phyloP scores from a whole-genome alignment of 2,888 invertebrate genomes.

The Pseudococcus jackbeardsleyi region DNA sequence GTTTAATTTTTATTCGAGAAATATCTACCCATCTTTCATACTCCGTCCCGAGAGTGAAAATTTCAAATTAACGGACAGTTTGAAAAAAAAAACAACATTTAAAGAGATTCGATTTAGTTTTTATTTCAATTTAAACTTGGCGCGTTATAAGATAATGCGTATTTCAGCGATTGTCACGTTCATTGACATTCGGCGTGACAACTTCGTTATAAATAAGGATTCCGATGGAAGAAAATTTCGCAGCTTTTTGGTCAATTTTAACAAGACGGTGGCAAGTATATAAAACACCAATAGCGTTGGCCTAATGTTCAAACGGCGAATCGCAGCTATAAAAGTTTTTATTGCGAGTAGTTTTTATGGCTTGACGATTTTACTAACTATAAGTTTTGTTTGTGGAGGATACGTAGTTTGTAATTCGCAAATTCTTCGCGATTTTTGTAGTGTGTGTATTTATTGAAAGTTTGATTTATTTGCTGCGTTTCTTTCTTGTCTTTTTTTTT shows the following conservation, averaged over 20 bases:
- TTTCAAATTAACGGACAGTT: background rate
- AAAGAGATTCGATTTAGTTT: background rate
- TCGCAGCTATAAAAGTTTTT: background rate
- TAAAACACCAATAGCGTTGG: background rate
- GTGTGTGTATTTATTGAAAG: background rate
- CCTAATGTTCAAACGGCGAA: background rate
- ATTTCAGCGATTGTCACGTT: background rate
- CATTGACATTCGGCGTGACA: constrained; percentile 17
- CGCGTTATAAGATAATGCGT: background rate
- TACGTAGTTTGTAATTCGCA: background rate
- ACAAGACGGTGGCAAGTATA: constrained; percentile 10
- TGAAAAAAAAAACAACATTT: background rate
- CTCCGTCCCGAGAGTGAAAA: background rate
- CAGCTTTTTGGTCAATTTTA: background rate
- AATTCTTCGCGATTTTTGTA: background rate
- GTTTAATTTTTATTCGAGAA: too few species aligned
- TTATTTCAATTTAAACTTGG: constrained; percentile 3
- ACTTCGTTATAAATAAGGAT: background rate
- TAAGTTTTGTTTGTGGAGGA: background rate
- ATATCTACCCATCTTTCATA: too few species aligned
- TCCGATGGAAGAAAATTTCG: background rate
- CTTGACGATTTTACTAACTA: background rate
- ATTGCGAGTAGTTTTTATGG: constrained; percentile 10
- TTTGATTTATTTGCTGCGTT: background rate
- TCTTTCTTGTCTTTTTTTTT: background rate